phyloP scores from a whole-genome alignment of 2,113 vertebrate genomes.

The Taxidea taxus region DNA sequence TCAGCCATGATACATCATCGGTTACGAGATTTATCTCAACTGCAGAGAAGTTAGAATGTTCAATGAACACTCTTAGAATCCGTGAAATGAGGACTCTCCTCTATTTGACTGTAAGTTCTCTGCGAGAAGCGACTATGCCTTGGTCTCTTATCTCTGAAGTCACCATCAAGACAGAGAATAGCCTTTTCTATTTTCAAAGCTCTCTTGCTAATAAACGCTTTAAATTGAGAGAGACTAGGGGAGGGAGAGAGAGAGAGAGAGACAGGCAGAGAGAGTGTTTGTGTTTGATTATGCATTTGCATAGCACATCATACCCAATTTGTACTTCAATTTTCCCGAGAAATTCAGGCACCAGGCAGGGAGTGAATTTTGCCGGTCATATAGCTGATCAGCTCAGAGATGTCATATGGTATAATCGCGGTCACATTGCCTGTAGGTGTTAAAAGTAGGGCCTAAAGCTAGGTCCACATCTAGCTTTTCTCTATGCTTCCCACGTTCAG shows the following conservation, averaged over 20 bases:
- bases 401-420: rapidly evolving
- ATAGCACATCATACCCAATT: not conserved
- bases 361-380: not conserved
- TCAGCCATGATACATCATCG: not conserved
- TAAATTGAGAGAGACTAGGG: not conserved
- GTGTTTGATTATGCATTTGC: not conserved
- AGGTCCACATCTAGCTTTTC: not conserved
- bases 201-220: not conserved
- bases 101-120: not conserved
- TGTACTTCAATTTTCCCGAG: not conserved
- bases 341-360: not conserved
- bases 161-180: not conserved
- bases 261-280: not conserved
- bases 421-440: not conserved
- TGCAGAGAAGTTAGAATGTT: not conserved
- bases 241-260: not conserved
- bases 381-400: not conserved
- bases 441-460: not conserved
- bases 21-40: not conserved
- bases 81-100: not conserved
- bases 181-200: not conserved
- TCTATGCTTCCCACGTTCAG: not conserved
- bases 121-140: not conserved
- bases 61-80: not conserved
- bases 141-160: not conserved